These are phyloP conservation scores for Thyatira batis DNA, from an alignment of 2,888 invertebrate genomes.

Conservation along the genomic window DNA sequence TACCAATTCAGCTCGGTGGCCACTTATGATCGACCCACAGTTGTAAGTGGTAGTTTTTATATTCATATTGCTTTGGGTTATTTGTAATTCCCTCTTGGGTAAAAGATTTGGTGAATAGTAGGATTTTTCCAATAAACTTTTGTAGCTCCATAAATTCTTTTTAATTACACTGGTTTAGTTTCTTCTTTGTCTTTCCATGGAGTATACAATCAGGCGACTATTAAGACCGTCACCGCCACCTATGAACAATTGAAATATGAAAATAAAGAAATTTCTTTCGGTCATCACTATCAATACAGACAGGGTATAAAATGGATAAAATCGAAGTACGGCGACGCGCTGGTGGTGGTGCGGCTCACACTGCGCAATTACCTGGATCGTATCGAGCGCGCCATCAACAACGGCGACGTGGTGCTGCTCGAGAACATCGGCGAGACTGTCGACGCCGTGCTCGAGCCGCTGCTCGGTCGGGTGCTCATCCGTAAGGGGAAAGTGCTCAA, in stretches of 20 bases:
- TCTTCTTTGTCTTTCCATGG: too few relatives aligned
- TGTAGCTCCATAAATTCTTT: too few relatives aligned
- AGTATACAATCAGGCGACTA: too few relatives aligned
- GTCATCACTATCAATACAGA: slow-evolving; percentile 41
- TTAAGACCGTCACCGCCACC: too few relatives aligned
- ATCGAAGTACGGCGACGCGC: slow-evolving; percentile 87
- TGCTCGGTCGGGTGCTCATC: slow-evolving; percentile 93
- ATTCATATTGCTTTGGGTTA: too few relatives aligned
- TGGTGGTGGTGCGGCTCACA: slow-evolving; percentile 89
- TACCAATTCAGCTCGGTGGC: slow-evolving; percentile 94
- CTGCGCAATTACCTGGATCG: slow-evolving; percentile 92
- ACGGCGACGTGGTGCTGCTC: slow-evolving; percentile 89
- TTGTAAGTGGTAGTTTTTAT: slow-evolving; percentile 62
- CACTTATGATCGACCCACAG: slow-evolving; percentile 97
- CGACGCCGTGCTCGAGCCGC: slow-evolving; percentile 94
- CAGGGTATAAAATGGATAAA: slow-evolving; percentile 98
- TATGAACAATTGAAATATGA: too few relatives aligned
- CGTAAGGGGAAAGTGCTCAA: slow-evolving; percentile 91
- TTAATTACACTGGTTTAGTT: too few relatives aligned
- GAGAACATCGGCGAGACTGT: slow-evolving; percentile 95
- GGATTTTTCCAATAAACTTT: too few relatives aligned
- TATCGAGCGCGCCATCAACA: slow-evolving; percentile 88
- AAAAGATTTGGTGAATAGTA: too few relatives aligned
- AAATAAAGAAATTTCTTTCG: too few relatives aligned
- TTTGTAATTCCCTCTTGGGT: too few relatives aligned